A percentile compares a stretch with the other conserved stretches of the same genome.
Evolutionary conservation across 64 coral and sea anemone genomes (phyloP).

Genomic region (Exaiptasia diaphana): DNA sequence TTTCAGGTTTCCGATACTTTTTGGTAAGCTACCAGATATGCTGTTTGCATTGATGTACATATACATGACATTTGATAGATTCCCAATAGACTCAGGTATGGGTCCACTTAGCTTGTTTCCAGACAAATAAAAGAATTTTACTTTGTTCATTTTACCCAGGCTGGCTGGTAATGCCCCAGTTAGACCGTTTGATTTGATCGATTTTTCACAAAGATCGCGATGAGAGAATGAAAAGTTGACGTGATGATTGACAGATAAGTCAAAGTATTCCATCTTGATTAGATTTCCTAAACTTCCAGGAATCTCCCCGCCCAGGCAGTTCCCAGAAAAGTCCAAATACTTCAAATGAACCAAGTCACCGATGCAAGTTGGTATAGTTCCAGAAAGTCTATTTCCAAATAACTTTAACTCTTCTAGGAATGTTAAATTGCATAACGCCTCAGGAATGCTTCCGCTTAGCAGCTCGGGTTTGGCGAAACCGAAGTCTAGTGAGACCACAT

Average conservation of each 20-base stretch:
- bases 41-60: neutral
- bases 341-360: neutral
- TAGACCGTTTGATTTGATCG: neutral
- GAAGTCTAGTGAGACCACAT: neutral
- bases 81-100: neutral
- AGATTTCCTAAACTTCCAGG: neutral
- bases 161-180: neutral
- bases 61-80: neutral
- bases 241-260: neutral
- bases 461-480: neutral
- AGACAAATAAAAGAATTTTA: neutral
- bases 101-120: neutral
- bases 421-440: neutral
- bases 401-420: neutral
- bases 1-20: neutral
- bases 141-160: neutral
- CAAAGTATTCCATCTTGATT: neutral
- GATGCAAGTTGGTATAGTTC: neutral
- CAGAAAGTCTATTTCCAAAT: neutral
- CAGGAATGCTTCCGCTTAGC: neutral
- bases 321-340: neutral
- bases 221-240: neutral
- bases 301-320: neutral
- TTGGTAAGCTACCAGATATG: neutral
- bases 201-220: neutral